Evolutionary conservation across 2,888 invertebrate species (phyloP).

Genomic region (Eristalis arbustorum): DNA sequence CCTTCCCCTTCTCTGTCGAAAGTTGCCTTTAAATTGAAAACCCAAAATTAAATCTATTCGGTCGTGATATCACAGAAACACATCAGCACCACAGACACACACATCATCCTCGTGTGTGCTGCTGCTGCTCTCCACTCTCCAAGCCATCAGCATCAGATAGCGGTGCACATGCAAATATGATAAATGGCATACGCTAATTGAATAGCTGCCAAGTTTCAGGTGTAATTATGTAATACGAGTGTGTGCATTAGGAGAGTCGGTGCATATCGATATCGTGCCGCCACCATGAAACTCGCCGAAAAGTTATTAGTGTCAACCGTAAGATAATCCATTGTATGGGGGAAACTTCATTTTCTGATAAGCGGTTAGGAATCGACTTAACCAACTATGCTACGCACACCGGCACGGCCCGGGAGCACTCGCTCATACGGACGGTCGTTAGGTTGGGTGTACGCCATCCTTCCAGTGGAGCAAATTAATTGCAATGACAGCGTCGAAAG

Average conservation of each 20-base stretch:
- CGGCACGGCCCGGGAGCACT: background rate
- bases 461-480: constrained; percentile 68
- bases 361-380: constrained; percentile 66
- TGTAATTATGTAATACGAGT: constrained; percentile 65
- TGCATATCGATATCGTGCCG: constrained; percentile 53
- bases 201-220: constrained; percentile 70
- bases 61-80: background rate
- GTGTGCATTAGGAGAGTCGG: constrained; percentile 40
- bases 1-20: background rate
- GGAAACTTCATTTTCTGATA: constrained; percentile 69
- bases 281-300: constrained; percentile 37
- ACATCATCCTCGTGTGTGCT: constrained; percentile 30
- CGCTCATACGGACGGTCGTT: background rate
- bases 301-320: constrained; percentile 68
- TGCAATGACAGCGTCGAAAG: constrained; percentile 69
- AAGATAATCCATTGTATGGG: constrained; percentile 67
- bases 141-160: constrained; percentile 51
- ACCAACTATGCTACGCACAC: constrained; percentile 15
- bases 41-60: constrained; percentile 3
- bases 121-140: background rate
- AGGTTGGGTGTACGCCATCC: constrained; percentile 9
- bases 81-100: constrained; percentile 55
- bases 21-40: background rate
- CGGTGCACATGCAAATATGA: constrained; percentile 54
- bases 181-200: constrained; percentile 70